These are phyloP conservation scores for Drosophila vallismaia DNA, from an alignment of 2,888 invertebrate genomes.

Conservation along the genomic window DNA sequence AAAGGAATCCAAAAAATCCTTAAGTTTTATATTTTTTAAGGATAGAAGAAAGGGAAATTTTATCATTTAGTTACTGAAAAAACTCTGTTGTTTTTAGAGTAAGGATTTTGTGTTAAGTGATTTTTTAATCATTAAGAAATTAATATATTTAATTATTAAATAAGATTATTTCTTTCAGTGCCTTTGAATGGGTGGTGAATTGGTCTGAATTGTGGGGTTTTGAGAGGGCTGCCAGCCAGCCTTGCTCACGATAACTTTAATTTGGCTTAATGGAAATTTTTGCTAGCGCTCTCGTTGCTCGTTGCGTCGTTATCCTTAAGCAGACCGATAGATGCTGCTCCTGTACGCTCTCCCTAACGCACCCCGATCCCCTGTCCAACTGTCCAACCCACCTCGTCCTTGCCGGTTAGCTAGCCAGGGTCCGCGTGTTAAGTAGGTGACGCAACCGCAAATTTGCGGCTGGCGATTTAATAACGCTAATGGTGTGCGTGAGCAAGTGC, in stretches of 20 bases:
- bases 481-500: conserved; percentile 45
- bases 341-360: conserved; percentile 2
- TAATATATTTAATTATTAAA: neutral
- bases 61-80: neutral
- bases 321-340: conserved; percentile 27
- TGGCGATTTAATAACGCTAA: conserved; percentile 73
- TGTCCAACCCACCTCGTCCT: neutral
- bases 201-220: conserved; percentile 14
- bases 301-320: conserved; percentile 43
- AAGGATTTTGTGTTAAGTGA: neutral
- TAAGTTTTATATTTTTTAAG: neutral
- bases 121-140: neutral
- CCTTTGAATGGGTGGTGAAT: conserved; percentile 9
- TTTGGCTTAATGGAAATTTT: conserved; percentile 79
- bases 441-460: conserved; percentile 80
- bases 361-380: neutral
- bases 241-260: conserved; percentile 74
- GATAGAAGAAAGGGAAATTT: too few species aligned
- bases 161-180: neutral
- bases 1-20: neutral
- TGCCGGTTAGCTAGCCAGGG: conserved; percentile 21
- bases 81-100: neutral
- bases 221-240: conserved; percentile 27
- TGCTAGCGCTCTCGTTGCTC: conserved; percentile 23
- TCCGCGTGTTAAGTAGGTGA: conserved; percentile 72